Evolutionary conservation across 2,113 vertebrate genomes (phyloP).

Genomic region (Craseonycteris thonglongyai): DNA sequence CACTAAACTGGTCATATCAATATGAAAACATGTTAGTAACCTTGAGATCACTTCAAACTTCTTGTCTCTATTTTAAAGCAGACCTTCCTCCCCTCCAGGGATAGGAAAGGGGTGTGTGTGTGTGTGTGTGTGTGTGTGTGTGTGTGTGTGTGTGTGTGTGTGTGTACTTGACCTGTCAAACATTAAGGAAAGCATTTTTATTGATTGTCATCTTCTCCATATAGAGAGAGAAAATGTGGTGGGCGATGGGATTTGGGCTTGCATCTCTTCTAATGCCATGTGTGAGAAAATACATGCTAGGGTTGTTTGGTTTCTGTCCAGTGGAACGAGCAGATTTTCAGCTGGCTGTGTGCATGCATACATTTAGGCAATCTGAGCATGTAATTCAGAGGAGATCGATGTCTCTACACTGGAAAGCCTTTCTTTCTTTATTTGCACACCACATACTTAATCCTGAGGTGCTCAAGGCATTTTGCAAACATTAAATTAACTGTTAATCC

Average conservation of each 20-base stretch:
- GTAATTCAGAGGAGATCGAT: conserved; percentile 15
- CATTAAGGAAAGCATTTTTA: neutral
- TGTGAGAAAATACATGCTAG: neutral
- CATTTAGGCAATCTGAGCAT: neutral
- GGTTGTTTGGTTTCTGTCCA: neutral
- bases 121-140: neutral
- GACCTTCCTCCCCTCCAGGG: neutral
- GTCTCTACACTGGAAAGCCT: conserved; percentile 22
- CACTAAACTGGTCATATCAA: neutral
- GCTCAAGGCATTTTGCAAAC: conserved; percentile 51
- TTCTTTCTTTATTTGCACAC: conserved; percentile 56
- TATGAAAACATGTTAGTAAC: neutral
- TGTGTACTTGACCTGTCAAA: neutral
- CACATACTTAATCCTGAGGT: conserved; percentile 50
- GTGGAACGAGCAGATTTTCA: neutral
- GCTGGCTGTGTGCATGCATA: neutral
- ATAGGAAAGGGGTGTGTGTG: neutral
- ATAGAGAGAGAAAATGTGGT: neutral
- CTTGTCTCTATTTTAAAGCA: neutral
- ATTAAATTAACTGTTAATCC: conserved; percentile 66
- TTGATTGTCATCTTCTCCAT: neutral
- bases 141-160: neutral
- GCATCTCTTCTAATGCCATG: neutral
- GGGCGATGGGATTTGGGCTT: neutral
- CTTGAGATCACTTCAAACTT: neutral